Evolutionary conservation across 2,113 vertebrate genomes (phyloP).

Genomic region (Myotis lucifugus): DNA sequence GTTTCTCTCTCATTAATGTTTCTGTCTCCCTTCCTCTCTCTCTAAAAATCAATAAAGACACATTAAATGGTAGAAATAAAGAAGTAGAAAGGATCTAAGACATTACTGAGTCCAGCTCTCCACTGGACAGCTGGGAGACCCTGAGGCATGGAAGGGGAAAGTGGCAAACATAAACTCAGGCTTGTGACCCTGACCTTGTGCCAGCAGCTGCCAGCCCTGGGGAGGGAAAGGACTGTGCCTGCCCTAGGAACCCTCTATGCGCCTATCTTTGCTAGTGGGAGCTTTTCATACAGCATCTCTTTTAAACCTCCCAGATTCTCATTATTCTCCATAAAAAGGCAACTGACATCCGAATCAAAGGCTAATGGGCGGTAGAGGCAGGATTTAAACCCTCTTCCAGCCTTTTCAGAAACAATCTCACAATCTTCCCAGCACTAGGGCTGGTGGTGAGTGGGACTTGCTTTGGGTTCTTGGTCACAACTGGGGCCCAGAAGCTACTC

Average conservation of each 20-base stretch:
- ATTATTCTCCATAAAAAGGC: background rate
- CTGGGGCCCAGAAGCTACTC: background rate
- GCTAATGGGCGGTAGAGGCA: background rate
- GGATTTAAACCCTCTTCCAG: background rate
- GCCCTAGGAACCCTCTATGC: background rate
- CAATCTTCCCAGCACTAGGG: constrained; percentile 19
- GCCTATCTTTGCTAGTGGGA: background rate
- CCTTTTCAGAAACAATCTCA: background rate
- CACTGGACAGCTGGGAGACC: background rate
- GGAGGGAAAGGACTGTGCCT: background rate
- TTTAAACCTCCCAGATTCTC: background rate
- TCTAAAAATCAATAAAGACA: no score
- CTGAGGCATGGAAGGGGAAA: background rate
- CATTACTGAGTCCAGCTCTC: background rate
- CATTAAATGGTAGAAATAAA: no score
- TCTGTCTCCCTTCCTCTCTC: no score
- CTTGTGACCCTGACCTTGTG: background rate
- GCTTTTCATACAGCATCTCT: background rate
- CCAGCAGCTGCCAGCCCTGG: background rate
- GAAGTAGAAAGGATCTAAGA: background rate
- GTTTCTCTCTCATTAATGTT: no score
- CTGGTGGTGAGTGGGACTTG: constrained; percentile 58
- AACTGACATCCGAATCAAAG: background rate
- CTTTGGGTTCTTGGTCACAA: constrained; percentile 6
- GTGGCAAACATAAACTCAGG: background rate